Evolutionary conservation across 2,113 vertebrate species (phyloP).

Genomic region (Tachycineta bicolor): DNA sequence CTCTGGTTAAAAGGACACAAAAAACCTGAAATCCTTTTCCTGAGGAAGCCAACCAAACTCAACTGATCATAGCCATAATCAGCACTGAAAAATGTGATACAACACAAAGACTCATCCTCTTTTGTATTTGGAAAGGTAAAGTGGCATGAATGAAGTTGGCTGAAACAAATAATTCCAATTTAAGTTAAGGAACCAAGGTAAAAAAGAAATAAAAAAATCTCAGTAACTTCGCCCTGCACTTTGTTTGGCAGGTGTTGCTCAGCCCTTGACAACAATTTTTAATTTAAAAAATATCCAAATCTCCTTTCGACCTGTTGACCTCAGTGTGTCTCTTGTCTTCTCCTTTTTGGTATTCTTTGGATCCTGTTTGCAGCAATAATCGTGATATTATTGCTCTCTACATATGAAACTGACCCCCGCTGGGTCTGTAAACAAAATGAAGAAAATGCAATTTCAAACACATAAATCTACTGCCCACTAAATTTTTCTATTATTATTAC

Average conservation of each 20-base stretch:
- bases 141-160: neutral
- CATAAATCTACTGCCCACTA: neutral
- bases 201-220: neutral
- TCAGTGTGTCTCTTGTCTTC: neutral
- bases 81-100: neutral
- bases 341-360: neutral
- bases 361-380: neutral
- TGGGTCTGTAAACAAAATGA: neutral
- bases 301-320: neutral
- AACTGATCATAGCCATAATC: rapidly evolving
- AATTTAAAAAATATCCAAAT: neutral
- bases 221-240: neutral
- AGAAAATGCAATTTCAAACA: neutral
- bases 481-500: neutral
- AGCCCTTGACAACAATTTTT: neutral
- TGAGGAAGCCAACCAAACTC: neutral
- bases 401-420: neutral
- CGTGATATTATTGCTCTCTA: neutral
- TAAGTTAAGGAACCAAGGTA: neutral
- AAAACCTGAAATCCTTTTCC: neutral
- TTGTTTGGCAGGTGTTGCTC: neutral
- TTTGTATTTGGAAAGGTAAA: neutral
- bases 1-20: neutral
- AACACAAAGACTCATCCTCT: neutral
- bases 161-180: neutral